Evolutionary conservation across 30 jellyfish, hydroid and myxozoan species (phyloP).

Genomic region (Morbakka virulenta): DNA sequence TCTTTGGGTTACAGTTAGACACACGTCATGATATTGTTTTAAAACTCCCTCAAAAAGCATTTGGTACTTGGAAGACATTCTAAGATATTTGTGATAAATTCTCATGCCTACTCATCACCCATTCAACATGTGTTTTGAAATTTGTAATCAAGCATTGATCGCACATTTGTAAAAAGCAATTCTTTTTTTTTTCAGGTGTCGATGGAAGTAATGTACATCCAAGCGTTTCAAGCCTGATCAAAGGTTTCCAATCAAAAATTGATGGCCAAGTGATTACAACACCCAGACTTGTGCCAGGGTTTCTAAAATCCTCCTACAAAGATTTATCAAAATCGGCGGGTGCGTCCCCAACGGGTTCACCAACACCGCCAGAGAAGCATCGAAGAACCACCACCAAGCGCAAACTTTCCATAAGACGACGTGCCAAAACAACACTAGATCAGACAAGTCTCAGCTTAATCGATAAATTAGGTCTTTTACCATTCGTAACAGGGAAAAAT

Average conservation of each 20-base stretch:
- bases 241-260: constrained; percentile 77
- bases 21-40: no score
- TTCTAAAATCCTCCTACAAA: constrained; percentile 40
- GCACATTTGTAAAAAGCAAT: no score
- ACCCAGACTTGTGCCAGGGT: constrained; percentile 15
- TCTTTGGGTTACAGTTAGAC: no score
- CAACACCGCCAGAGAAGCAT: constrained; percentile 34
- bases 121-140: no score
- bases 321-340: constrained; percentile 14
- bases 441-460: constrained; percentile 66
- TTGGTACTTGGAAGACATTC: no score
- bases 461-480: constrained; percentile 89
- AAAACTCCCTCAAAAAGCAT: no score
- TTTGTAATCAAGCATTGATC: no score
- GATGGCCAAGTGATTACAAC: constrained; percentile 14
- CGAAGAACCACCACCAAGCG: constrained; percentile 78
- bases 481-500: constrained; percentile 83
- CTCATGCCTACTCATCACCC: no score
- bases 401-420: constrained; percentile 63
- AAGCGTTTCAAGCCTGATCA: constrained; percentile 68
- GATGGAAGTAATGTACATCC: no score
- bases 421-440: constrained; percentile 66
- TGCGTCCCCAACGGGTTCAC: not conserved
- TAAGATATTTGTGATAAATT: no score
- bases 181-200: no score